These are phyloP conservation scores for Galeopterus variegatus DNA, from an alignment of 2,113 vertebrate species.

Conservation along the genomic window DNA sequence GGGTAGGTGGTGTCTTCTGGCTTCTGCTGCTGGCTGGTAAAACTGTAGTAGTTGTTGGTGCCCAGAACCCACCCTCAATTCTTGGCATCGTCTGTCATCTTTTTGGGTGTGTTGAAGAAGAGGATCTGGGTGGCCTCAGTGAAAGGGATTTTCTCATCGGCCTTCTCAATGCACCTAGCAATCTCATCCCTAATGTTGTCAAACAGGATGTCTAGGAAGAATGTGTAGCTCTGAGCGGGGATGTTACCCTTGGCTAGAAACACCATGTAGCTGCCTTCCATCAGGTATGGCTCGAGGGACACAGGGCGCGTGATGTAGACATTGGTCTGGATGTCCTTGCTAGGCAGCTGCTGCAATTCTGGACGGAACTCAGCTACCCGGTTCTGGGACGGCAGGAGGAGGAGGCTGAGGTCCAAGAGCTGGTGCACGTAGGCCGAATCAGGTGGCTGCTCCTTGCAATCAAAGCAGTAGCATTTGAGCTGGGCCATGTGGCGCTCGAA, in stretches of 20 bases:
- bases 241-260: constrained; percentile 99
- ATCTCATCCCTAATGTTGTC: constrained; percentile 98
- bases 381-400: constrained; percentile 98
- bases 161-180: constrained; percentile 96
- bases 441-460: constrained; percentile 96
- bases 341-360: constrained; percentile 95
- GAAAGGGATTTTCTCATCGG: constrained; percentile 96
- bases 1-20: no score
- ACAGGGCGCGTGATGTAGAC: constrained; percentile 98
- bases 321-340: constrained; percentile 95
- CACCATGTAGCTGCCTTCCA: constrained; percentile 99
- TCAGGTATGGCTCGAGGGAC: constrained; percentile 95
- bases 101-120: constrained; percentile 95
- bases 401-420: constrained; percentile 95
- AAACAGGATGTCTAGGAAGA: constrained; percentile 97
- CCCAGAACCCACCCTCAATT: constrained; percentile 78
- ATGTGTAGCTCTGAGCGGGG: constrained; percentile 96
- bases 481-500: constrained; percentile 98
- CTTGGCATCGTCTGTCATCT: constrained; percentile 97
- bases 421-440: constrained; percentile 97
- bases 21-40: no score
- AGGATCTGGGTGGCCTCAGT: constrained; percentile 94
- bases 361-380: constrained; percentile 98
- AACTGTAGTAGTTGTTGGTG: no score
- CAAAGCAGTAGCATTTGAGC: constrained; percentile 98